Percentiles rank a stretch among this genome's conserved stretches.
phyloP scores from a whole-genome alignment of 2,113 vertebrate genomes.

The Catagonus wagneri region DNA sequence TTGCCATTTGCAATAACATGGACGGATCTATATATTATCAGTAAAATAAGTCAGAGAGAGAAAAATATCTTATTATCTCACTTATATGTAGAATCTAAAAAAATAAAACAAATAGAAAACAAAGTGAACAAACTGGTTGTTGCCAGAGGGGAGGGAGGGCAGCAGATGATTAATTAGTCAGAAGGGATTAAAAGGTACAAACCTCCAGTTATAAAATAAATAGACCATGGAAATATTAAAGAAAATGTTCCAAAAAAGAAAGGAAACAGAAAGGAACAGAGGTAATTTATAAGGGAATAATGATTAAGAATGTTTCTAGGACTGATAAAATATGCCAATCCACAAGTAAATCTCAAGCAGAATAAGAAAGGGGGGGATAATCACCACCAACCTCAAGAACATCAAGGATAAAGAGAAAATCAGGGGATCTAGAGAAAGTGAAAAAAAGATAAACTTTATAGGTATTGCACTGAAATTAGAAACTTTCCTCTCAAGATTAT shows the following conservation, averaged over 20 bases:
- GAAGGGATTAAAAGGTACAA: too few relatives aligned
- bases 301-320: neutral
- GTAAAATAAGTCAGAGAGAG: too few relatives aligned
- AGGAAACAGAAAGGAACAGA: neutral
- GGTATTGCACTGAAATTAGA: neutral
- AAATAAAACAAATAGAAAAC: too few relatives aligned
- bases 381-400: neutral
- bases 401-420: neutral
- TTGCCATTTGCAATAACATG: too few relatives aligned
- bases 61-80: too few relatives aligned
- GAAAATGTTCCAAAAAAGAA: neutral
- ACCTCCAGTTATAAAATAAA: too few relatives aligned
- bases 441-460: neutral
- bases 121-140: too few relatives aligned
- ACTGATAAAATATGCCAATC: neutral
- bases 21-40: too few relatives aligned
- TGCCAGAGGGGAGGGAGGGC: too few relatives aligned
- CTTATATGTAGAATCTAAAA: too few relatives aligned
- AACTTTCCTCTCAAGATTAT: neutral
- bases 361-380: neutral
- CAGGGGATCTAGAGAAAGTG: neutral
- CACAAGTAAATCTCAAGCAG: neutral
- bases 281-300: neutral
- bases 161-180: too few relatives aligned
- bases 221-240: too few relatives aligned